Evolutionary conservation across 1,140 invertebrate genomes (phyloP), one percentile per base, ranked within the genome.

Genomic region (Papilio polyxenes): DNA sequence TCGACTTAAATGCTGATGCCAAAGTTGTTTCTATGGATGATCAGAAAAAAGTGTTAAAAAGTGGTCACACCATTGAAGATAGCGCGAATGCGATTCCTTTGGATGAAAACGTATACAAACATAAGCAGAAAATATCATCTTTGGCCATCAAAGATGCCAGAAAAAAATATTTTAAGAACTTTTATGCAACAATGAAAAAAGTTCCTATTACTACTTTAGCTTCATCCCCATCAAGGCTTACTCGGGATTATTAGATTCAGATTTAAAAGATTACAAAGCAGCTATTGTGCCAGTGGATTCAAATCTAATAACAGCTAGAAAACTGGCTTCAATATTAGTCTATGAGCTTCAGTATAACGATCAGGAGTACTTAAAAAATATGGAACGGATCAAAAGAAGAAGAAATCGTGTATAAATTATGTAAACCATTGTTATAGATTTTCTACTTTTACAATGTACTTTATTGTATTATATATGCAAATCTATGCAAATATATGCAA

Each of bases 121-220:
- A 75, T 0, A 89, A 86, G 82, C 44, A 31, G 11, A 85, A 82
- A 83, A 81, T 92, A 48, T 81, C 90, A 80, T 80, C 86, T 0
- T 62, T 75, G 37, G 72, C 83, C 8, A 93, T 93, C 49, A 88
- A 90, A 48, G 88, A 89, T 80, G 89, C 88, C 0, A 90, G 92
- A 81, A 86, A 92, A 82, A 89, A 87, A 82, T 93, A 93, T 84
- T 93, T 93, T 82, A 83, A 82, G 48, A 81, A 88, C 31, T 90
- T 84, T 23, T 88, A 82, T 48, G 23, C 86, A 3, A 87, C 82
- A 4, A 83, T 85, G 51, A 85, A 82, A 37, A 87, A 86, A 72
- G 10, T 76, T 10, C 74, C 56, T n/a, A 44, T 62, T 44, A 48
- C 62, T 44, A 23, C 37, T 40, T 8, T 65, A 15, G 17, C 78